These are phyloP conservation scores for Hestina assimilis DNA, from an alignment of 1,140 invertebrate species.

Conservation along the genomic window DNA sequence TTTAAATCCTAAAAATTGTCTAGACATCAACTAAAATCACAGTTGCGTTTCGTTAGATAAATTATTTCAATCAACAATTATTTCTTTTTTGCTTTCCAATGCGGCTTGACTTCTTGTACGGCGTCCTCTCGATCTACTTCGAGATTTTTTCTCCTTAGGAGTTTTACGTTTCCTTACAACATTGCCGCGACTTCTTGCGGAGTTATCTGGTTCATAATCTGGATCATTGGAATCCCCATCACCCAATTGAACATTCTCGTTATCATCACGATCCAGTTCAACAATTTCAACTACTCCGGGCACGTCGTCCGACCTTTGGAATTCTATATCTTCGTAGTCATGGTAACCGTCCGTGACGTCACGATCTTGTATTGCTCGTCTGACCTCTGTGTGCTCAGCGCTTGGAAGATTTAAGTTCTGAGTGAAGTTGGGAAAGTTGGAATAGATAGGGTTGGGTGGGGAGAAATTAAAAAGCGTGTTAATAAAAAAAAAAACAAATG, in stretches of 20 bases:
- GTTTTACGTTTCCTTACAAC: constrained; percentile 59
- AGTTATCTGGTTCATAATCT: constrained; percentile 50
- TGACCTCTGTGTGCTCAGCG: constrained; percentile 46
- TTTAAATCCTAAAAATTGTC: constrained; percentile 1
- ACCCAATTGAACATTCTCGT: constrained; percentile 27
- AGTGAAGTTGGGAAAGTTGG: constrained; percentile 54
- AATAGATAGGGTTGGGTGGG: constrained; percentile 50
- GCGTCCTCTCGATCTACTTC: constrained; percentile 60
- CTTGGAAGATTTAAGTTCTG: constrained; percentile 73
- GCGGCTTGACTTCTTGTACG: constrained; percentile 61
- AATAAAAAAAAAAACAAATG: constrained; percentile 75
- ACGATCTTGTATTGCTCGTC: constrained; percentile 40
- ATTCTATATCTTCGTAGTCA: constrained; percentile 57
- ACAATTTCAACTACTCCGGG: constrained; percentile 61
- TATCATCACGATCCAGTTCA: constrained; percentile 46
- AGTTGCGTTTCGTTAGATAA: constrained; percentile 42
- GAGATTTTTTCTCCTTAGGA: constrained; percentile 54
- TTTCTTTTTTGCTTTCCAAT: constrained; percentile 40
- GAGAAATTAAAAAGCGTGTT: constrained; percentile 78
- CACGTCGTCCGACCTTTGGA: constrained; percentile 41
- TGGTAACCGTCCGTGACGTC: constrained; percentile 58
- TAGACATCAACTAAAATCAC: constrained; percentile 47
- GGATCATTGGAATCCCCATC: constrained; percentile 54
- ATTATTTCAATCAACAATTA: constrained; percentile 52
- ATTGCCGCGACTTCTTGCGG: constrained; percentile 58